Evolutionary conservation across 2,797 vertebrate species (phyloP).

Genomic region (Cynopterus sphinx): DNA sequence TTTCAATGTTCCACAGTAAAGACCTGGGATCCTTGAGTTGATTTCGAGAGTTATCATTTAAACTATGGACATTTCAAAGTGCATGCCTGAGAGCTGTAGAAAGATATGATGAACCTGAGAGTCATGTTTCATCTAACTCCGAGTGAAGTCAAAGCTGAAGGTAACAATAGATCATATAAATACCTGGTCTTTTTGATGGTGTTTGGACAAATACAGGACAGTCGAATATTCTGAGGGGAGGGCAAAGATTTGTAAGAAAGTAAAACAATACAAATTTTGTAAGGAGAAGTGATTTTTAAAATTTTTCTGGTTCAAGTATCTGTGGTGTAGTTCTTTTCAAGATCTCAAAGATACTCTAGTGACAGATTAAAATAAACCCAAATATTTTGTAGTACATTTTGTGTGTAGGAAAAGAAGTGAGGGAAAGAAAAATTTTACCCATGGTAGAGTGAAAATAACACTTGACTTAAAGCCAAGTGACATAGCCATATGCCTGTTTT

Average conservation of each 20-base stretch:
- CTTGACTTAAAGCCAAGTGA: background rate
- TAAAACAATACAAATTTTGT: background rate
- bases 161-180: background rate
- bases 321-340: background rate
- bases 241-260: background rate
- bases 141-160: background rate
- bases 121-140: background rate
- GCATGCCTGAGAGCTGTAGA: background rate
- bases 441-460: background rate
- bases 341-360: background rate
- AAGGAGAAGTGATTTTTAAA: background rate
- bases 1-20: background rate
- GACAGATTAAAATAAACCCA: background rate
- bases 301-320: background rate
- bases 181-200: background rate
- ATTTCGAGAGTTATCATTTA: constrained; percentile 3
- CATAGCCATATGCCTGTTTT: background rate
- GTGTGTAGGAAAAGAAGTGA: background rate
- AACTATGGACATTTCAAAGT: background rate
- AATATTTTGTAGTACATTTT: background rate
- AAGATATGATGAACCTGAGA: background rate
- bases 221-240: background rate
- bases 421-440: background rate
- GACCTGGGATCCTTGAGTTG: background rate
- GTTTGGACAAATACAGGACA: background rate